Conservation (phyloP, 2,113 vertebrate species). For the Agapornis roseicollis region DNA sequence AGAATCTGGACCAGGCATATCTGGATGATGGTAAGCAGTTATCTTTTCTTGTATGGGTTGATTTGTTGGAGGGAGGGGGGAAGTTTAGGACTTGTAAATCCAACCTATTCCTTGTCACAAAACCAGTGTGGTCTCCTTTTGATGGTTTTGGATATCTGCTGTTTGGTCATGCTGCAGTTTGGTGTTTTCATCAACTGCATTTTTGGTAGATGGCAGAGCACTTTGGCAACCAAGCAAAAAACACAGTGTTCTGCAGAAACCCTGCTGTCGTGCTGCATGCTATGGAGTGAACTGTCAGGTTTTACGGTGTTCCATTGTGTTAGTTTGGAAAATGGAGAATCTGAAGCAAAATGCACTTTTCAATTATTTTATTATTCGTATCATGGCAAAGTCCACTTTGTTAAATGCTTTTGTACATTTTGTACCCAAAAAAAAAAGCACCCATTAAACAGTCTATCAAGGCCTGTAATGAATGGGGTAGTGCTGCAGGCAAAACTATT, state of each 20-base stretch:
- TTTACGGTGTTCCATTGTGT: slow-evolving; percentile 7
- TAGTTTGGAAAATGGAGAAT: slow-evolving; percentile 28
- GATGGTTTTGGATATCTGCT: background rate
- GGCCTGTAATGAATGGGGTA: slow-evolving; percentile 54
- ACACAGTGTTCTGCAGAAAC: background rate
- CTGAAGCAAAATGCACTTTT: slow-evolving; percentile 20
- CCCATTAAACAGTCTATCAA: slow-evolving; percentile 45
- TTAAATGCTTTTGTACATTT: slow-evolving; percentile 50
- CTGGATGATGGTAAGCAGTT: slow-evolving; percentile 89
- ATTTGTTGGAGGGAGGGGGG: background rate
- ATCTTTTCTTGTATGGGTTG: background rate
- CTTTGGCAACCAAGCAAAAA: background rate
- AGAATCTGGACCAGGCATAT: slow-evolving; percentile 96
- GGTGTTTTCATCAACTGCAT: background rate
- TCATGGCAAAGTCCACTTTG: slow-evolving; percentile 12
- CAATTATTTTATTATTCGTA: slow-evolving; percentile 38
- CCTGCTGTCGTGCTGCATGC: background rate
- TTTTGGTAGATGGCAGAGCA: background rate
- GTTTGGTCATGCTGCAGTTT: background rate
- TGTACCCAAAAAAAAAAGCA: background rate
- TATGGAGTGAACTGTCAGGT: background rate
- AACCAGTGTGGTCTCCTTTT: background rate
- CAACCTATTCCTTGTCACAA: background rate
- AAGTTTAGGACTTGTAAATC: fast-evolving
- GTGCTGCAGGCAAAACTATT: slow-evolving; percentile 48